Percentiles rank a stretch among this genome's conserved stretches.
phyloP scores from a whole-genome alignment of 2,888 invertebrate species.

The Argyresthia albistria region DNA sequence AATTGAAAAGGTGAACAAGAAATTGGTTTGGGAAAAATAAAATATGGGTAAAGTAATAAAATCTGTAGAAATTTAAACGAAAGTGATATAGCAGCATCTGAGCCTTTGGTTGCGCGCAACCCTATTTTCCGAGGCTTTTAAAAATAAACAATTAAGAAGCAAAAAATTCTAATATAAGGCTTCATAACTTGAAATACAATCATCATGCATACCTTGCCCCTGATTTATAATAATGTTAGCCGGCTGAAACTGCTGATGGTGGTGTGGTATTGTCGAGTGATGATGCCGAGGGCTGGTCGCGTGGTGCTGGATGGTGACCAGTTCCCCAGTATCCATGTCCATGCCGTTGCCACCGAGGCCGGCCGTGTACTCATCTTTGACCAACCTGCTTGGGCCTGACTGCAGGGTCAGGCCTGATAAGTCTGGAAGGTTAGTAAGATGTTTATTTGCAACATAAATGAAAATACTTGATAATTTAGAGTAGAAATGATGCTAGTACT shows the following conservation, averaged over 20 bases:
- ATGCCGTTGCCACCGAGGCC: conserved; percentile 75
- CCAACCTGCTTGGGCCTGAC: conserved; percentile 85
- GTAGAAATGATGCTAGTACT: too few relatives aligned
- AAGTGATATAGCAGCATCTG: neutral
- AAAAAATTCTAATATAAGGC: too few relatives aligned
- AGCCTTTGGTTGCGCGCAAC: too few relatives aligned
- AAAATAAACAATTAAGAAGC: too few relatives aligned
- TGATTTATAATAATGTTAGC: conserved; percentile 63
- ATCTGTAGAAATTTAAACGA: neutral
- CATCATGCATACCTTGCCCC: conserved; percentile 47
- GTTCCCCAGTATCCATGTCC: conserved; percentile 68
- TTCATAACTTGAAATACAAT: too few relatives aligned
- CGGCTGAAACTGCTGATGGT: conserved; percentile 59
- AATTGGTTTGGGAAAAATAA: neutral
- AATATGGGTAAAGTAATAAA: neutral
- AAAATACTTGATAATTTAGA: too few relatives aligned
- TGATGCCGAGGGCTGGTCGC: conserved; percentile 62
- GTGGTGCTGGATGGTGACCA: conserved; percentile 65
- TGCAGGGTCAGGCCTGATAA: conserved; percentile 93
- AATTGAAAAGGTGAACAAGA: neutral
- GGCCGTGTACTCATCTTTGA: conserved; percentile 94
- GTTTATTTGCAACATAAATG: conserved; percentile 1
- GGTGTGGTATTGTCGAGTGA: conserved; percentile 53
- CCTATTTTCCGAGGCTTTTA: too few relatives aligned
- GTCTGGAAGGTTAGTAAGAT: conserved; percentile 70